Evolutionary conservation across 2,797 vertebrate genomes (phyloP).

Genomic region (Botia almorhae): DNA sequence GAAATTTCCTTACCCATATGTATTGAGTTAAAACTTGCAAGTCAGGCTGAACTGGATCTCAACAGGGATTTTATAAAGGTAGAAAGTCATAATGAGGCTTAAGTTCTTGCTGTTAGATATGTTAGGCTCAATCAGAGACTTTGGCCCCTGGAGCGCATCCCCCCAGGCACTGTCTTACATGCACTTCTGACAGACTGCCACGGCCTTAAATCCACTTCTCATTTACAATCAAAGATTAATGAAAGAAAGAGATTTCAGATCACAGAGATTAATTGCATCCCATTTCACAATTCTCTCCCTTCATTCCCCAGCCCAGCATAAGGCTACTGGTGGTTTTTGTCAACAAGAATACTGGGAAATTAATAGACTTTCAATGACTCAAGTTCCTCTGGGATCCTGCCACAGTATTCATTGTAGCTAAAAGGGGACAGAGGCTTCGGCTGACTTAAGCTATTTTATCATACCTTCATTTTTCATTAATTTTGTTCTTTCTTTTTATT

Average conservation of each 20-base stretch:
- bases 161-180: slow-evolving; percentile 82
- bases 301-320: slow-evolving; percentile 79
- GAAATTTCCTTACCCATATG: background rate
- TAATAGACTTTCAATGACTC: slow-evolving; percentile 86
- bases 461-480: slow-evolving; percentile 33
- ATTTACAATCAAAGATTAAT: slow-evolving; percentile 94
- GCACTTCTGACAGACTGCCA: slow-evolving; percentile 79
- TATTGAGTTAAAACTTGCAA: slow-evolving; percentile 2
- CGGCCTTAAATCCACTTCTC: slow-evolving; percentile 85
- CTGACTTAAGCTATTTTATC: slow-evolving; percentile 23
- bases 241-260: slow-evolving; percentile 90
- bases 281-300: slow-evolving; percentile 49
- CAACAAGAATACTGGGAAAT: slow-evolving; percentile 88
- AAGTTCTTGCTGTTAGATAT: slow-evolving; percentile 86
- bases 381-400: slow-evolving; percentile 76
- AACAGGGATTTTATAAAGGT: slow-evolving; percentile 22
- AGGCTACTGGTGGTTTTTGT: slow-evolving; percentile 87
- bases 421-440: background rate
- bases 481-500: slow-evolving; percentile 11
- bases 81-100: slow-evolving; percentile 64
- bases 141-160: slow-evolving; percentile 83
- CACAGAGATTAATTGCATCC: slow-evolving; percentile 91
- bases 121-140: slow-evolving; percentile 86
- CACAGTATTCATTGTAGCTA: slow-evolving; percentile 52
- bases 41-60: slow-evolving; percentile 21